phyloP scores from a whole-genome alignment of 2,797 vertebrate species.

The Rhynchotus rufescens region DNA sequence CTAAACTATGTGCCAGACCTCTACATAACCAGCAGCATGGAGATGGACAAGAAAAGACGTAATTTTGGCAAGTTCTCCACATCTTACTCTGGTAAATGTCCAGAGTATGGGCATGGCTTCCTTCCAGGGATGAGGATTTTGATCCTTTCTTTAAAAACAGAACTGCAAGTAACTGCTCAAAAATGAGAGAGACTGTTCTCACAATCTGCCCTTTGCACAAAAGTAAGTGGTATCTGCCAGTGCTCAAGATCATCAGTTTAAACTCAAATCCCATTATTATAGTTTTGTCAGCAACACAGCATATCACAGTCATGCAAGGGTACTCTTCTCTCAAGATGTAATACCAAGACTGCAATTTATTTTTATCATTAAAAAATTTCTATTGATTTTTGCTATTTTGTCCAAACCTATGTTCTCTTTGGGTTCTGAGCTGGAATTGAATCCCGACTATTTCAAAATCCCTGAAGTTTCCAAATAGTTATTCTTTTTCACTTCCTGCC shows the following conservation, averaged over 20 bases:
- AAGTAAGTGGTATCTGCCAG: background rate
- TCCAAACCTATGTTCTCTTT: background rate
- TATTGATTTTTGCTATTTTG: background rate
- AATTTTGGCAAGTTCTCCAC: background rate
- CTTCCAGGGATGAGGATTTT: background rate
- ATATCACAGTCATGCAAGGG: background rate
- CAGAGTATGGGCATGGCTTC: background rate
- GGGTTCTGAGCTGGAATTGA: background rate
- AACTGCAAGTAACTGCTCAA: background rate
- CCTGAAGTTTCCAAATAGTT: slow-evolving; percentile 35
- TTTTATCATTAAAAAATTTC: background rate
- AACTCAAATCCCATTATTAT: background rate
- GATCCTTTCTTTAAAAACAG: background rate
- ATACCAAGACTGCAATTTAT: background rate
- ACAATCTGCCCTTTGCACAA: background rate
- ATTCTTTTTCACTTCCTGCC: slow-evolving; percentile 38
- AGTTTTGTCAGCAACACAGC: background rate
- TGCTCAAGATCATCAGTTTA: background rate
- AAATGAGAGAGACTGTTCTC: background rate
- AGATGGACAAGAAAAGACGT: background rate
- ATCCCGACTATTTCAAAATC: slow-evolving; percentile 41
- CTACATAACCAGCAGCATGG: background rate
- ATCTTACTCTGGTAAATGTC: background rate
- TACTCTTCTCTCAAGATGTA: background rate
- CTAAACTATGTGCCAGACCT: slow-evolving; percentile 28